Evolutionary conservation across 64 coral and sea anemone genomes (phyloP), one percentile per base, ranked within the genome.

Genomic region (Stylophora pistillata): DNA sequence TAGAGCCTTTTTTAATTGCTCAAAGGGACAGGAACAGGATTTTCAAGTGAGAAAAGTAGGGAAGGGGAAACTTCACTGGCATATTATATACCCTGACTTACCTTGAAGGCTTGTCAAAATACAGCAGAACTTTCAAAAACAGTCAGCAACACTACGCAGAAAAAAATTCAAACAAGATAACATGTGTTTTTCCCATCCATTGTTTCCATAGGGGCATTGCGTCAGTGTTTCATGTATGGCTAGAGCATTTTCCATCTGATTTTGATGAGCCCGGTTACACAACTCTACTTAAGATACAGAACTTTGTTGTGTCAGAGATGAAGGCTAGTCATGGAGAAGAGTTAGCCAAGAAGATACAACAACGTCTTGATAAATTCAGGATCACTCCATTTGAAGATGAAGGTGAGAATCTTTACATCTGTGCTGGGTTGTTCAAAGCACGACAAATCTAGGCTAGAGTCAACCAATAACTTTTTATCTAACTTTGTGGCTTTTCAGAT

Each of bases 371-470:
- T 55, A 91, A 76, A n/a, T 91, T 78, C 71, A 33, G 17, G 34
- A 91, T 91, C 20, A 91, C 90, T 11, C 90, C 90, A 17, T 91
- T 68, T 72, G 90, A 91, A 91, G 78, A 85, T 77, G 81, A 91
- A 55, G 90, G 90, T 91, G 53, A 61, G 81, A 61, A 29, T 53
- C n/a, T 74, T 3, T 0, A 34, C 6, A 3, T 59, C 5, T 28
- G 2, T 59, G 37, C 7, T 47, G 37, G 37, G 3, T 47, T 47
- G 37, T n/a, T n/a, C n/a, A n/a, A n/a, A n/a, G n/a, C n/a, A n/a
- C n/a, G n/a, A n/a, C n/a, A n/a, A n/a, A n/a, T n/a, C n/a, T n/a
- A n/a, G n/a, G n/a, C n/a, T n/a, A n/a, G n/a, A n/a, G n/a, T n/a
- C n/a, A n/a, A n/a, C n/a, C n/a, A n/a, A n/a, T n/a, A n/a, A n/a